Base-by-base conservation (phyloP, 2,888 invertebrate genomes). In the Dasypolia templi region DNA sequence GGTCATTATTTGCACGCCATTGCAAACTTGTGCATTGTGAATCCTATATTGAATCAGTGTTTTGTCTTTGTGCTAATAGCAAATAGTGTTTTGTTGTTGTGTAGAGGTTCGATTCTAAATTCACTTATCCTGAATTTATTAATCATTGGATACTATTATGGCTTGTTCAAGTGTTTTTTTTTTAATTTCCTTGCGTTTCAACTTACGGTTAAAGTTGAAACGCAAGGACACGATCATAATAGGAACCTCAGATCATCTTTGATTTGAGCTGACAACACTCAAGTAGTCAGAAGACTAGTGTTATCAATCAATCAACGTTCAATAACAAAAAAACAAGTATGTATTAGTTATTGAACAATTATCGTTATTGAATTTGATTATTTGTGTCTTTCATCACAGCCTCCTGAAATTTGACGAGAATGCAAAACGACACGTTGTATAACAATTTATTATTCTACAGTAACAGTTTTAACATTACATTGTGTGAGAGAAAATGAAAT, bases 401-500 rank as follows among this genome's bases (percentile, higher is more conserved):
- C n/a, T n/a, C n/a, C n/a, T n/a, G n/a, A n/a, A n/a, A n/a, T n/a
- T n/a, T n/a, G n/a, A n/a, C n/a, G n/a, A n/a, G n/a, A n/a, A n/a
- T n/a, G n/a, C n/a, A n/a, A n/a, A n/a, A n/a, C n/a, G n/a, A n/a
- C n/a, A n/a, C n/a, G n/a, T n/a, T n/a, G n/a, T n/a, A n/a, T n/a
- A 46, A 73, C 46, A 73, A 66, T 73, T 26, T 58, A 63, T 78
- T 51, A 73, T 46, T 32, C 62, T 71, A 63, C 49, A 51, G 46
- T 53, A 32, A 67, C 46, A 75, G 49, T 46, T 78, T 26, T 11
- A 49, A 68, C 56, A 71, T 62, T 44, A 58, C 51, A 63, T 58
- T 11, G 58, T 72, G 71, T 64, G 70, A 75, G 79, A 75, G 73
- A 85, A 85, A 79, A 84, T 82, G 55, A 75, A 84, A 71, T 79